Evolutionary conservation across 2,797 vertebrate species (phyloP).

Genomic region (Myotis daubentonii): DNA sequence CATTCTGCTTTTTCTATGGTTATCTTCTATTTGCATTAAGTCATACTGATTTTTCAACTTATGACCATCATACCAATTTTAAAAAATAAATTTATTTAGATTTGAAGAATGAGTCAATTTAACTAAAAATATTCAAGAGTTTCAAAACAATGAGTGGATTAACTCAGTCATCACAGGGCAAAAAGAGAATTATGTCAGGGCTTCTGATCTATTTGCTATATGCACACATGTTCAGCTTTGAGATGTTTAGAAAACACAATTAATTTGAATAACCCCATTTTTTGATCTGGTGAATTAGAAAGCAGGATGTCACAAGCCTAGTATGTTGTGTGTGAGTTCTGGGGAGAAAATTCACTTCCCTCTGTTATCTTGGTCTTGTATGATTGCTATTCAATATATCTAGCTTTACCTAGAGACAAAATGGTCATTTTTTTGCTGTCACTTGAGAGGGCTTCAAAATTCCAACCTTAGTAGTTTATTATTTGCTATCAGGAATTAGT

Average conservation of each 20-base stretch:
- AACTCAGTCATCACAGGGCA: not conserved
- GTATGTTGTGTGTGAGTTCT: not conserved
- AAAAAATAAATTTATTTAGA: slow-evolving; percentile 14
- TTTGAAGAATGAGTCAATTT: slow-evolving; percentile 30
- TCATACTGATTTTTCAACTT: slow-evolving; percentile 49
- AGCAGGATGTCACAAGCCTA: not conserved
- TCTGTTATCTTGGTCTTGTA: not conserved
- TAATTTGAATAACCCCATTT: not conserved
- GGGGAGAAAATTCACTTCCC: not conserved
- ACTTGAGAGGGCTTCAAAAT: not conserved
- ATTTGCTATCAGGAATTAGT: slow-evolving; percentile 14
- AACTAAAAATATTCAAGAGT: slow-evolving; percentile 37
- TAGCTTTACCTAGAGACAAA: not conserved
- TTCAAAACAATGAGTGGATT: not conserved
- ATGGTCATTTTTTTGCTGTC: not conserved
- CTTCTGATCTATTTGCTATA: not conserved
- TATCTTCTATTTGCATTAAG: slow-evolving; percentile 43
- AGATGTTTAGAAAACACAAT: slow-evolving; percentile 31
- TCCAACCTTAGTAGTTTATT: not conserved
- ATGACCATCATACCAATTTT: not conserved
- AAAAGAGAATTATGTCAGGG: not conserved
- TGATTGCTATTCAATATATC: not conserved
- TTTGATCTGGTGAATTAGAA: slow-evolving; percentile 19
- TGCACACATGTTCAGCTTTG: not conserved
- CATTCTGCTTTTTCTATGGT: slow-evolving; percentile 47